Base-by-base conservation (phyloP, 92 coral and sea anemone genomes). In the Micromussa lordhowensis region DNA sequence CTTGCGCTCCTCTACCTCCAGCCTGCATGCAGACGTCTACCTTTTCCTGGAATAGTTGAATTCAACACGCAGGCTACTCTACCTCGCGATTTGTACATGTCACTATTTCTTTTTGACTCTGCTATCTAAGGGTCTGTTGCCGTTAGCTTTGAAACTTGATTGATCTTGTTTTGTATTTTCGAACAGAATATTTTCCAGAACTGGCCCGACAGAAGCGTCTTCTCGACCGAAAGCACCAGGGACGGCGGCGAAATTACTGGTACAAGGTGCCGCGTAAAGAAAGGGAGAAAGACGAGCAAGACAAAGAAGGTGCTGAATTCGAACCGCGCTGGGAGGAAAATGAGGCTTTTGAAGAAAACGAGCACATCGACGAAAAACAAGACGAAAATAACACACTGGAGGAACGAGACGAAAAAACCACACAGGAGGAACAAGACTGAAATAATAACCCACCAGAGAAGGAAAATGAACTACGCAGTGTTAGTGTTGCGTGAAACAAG, bases 101-200 rank as follows among this genome's bases (percentile, higher is more conserved):
- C n/a, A 7, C 51, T 7, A 44, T 44, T 44, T 44, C 51, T 58
- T 17, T 58, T 6, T 22, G 26, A 18, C 64, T 58, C 8, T 18
- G 22, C 64, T 59, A 2, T 59, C 9, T 4, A 24, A 59, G 24
- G 26, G 21, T 59, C 66, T 3, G 5, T 2, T 21, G 8, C n/a
- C 9, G n/a, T 59, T 59, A 21, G 68, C 26, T 24, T 14, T 79
- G 54, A 6, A 38, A n/a, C 57, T 10, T 54, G 38, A 51, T 17
- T 69, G 48, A 31, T 30, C 24, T 28, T 34, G 22, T 76, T 44
- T n/a, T n/a, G n/a, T 53, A n/a, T 29, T 68, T 79, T 16, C 59
- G 22, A 80, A 36, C 87, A 97, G 99, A 92, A 63, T 93, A 95
- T 92, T 97, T 97, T 75, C 99, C 99, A 11, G 99, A 97, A 81